Conservation (phyloP, 2,888 invertebrate species). For the Zygothrica quintamaculata region DNA sequence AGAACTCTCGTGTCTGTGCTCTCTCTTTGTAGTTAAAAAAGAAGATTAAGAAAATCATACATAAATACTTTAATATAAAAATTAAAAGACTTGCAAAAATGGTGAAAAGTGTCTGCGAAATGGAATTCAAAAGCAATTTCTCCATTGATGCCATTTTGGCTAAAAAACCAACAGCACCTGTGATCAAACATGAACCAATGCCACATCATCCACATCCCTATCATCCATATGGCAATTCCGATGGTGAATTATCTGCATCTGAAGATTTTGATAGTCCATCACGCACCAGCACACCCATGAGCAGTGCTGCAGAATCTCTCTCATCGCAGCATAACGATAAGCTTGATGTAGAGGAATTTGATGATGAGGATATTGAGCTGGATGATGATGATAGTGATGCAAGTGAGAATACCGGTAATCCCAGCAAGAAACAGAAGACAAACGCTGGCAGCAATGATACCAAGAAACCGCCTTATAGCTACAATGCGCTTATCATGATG, state of each 20-base stretch:
- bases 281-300: conserved; percentile 83
- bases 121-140: conserved; percentile 89
- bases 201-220: conserved; percentile 44
- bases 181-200: conserved; percentile 37
- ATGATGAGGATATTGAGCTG: conserved; percentile 67
- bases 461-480: conserved; percentile 98
- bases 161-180: conserved; percentile 83
- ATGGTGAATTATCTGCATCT: conserved; percentile 79
- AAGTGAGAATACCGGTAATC: conserved; percentile 56
- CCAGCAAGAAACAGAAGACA: conserved; percentile 65
- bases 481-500: conserved; percentile 99
- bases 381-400: conserved; percentile 66
- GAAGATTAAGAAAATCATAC: conserved; percentile 18
- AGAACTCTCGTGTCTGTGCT: conserved; percentile 39
- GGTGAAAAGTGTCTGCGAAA: conserved; percentile 82
- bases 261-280: conserved; percentile 82
- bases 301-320: conserved; percentile 81
- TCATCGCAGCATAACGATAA: conserved; percentile 67
- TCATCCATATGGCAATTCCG: conserved; percentile 68
- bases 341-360: conserved; percentile 57
- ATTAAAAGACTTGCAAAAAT: conserved; percentile 57
- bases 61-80: no score
- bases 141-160: conserved; percentile 92
- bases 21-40: conserved; percentile 9
- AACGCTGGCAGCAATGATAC: conserved; percentile 83